These are phyloP conservation scores for Gnathonemus echidnorhynchus DNA, from an alignment of 2,113 vertebrate species.

Conservation along the genomic window DNA sequence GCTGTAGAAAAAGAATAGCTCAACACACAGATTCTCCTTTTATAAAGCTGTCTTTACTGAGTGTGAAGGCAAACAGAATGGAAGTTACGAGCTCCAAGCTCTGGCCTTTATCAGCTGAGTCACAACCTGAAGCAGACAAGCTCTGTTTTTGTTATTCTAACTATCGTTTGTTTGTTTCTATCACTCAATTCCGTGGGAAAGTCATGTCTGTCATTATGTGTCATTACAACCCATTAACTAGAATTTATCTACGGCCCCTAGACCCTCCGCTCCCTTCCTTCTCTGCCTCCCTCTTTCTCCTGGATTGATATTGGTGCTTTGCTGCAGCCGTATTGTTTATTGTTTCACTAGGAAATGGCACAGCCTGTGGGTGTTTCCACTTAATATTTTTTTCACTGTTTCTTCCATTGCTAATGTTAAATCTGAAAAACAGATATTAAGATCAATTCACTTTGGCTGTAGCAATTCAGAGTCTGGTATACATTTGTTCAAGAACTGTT, in stretches of 20 bases:
- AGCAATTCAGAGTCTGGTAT: background rate
- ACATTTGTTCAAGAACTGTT: background rate
- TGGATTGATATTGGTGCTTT: slow-evolving; percentile 27
- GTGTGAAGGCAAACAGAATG: slow-evolving; percentile 31
- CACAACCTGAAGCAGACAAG: slow-evolving; percentile 40
- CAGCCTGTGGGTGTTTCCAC: slow-evolving; percentile 5
- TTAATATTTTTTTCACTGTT: background rate
- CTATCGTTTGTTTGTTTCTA: slow-evolving; percentile 58
- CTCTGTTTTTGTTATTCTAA: slow-evolving; percentile 46
- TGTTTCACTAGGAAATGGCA: background rate
- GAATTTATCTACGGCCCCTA: slow-evolving; percentile 65
- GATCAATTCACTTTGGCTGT: slow-evolving; percentile 26
- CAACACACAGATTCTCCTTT: background rate
- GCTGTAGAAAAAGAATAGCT: background rate
- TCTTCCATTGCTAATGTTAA: slow-evolving; percentile 21
- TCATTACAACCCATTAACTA: slow-evolving; percentile 67
- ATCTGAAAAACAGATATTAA: slow-evolving; percentile 19
- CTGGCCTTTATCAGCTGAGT: slow-evolving; percentile 36
- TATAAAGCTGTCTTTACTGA: slow-evolving; percentile 13
- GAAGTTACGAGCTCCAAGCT: background rate
- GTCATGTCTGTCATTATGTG: slow-evolving; percentile 62
- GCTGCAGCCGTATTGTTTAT: slow-evolving; percentile 5
- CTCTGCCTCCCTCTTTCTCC: slow-evolving; percentile 36
- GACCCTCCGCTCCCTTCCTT: slow-evolving; percentile 41
- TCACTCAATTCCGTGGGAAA: slow-evolving; percentile 54